Conservation (phyloP, 2,888 invertebrate genomes). For the Trilocha varians region DNA sequence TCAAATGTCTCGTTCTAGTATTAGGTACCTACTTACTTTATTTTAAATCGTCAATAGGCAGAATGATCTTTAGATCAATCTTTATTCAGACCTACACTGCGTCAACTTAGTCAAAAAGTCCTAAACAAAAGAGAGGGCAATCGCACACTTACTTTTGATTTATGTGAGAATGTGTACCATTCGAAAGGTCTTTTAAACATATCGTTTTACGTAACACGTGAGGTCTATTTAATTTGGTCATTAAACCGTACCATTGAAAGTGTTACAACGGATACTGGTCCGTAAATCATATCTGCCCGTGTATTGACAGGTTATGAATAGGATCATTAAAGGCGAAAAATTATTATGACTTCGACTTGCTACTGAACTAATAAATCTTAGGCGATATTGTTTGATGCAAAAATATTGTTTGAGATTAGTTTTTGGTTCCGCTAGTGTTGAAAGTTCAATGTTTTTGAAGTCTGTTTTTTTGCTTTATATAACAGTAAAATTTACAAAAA, state of each 20-base stretch:
- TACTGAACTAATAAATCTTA: constrained; percentile 7
- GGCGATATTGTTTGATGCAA: not conserved
- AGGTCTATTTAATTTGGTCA: no score
- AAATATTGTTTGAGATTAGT: not conserved
- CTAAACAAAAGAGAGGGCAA: no score
- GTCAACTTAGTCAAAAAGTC: no score
- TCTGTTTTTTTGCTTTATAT: not conserved
- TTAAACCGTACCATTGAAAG: constrained; percentile 36
- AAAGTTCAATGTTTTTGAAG: not conserved
- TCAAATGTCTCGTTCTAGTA: no score
- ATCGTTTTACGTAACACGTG: not conserved
- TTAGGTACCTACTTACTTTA: no score
- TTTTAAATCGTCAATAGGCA: no score
- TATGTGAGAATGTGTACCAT: no score
- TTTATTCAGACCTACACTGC: no score
- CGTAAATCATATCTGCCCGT: constrained; percentile 56
- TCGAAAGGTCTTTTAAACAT: not conserved
- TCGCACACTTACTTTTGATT: no score
- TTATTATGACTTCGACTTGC: constrained; percentile 28
- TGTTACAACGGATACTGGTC: constrained; percentile 33
- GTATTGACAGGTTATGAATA: constrained; percentile 67
- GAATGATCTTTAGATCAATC: no score
- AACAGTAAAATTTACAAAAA: no score
- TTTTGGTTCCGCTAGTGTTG: not conserved
- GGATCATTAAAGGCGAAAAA: constrained; percentile 39